Base-by-base conservation (phyloP, 2,888 invertebrate species). In the Orgyia antiqua region DNA sequence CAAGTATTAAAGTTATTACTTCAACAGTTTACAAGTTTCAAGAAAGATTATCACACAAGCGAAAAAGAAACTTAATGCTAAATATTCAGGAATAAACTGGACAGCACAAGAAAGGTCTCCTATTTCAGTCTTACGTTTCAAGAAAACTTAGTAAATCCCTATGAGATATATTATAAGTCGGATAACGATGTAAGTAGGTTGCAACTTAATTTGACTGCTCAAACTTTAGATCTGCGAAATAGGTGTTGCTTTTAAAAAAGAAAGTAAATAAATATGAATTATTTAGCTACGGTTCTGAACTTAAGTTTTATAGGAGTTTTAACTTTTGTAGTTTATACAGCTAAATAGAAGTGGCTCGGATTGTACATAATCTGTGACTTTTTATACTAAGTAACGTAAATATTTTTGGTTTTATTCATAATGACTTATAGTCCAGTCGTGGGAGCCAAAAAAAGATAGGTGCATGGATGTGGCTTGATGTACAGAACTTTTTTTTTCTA, bases 1-100 rank as follows among this genome's bases (percentile, higher is more conserved):
- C 42, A 51, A 51, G 54, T 51, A 56, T 56, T 61, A 54, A 54
- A 51, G 45, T 53, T 59, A 55, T 59, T 51, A 58, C 51, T 56
- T 52, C 51, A 54, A 53, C 51, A 44, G 19, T 20, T 32, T 24
- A 18, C 43, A 39, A 45, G 17, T 34, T 38, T 30, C 21, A 25
- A 13, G 1, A n/a, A n/a, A 5, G 8, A 30, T 29, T 3, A 26
- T 28, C 8, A 13, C 17, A 17, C 49, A 39, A 13, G 20, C 27
- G 10, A 61, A 47, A 43, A 24, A 37, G 25, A 35, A 33, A 43
- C 39, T 13, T 51, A 39, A 27, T 15, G 4, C 11, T 2, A 1
- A 2, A 3, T 0, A 0, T 0, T 1, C 21, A 47, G 29, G 31
- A 27, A 15, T 29, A 27, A 6, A 6, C 12, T 18, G 1, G 6